Percentiles rank a stretch among this genome's conserved stretches.
These are phyloP conservation scores for Aphis gossypii DNA, from an alignment of 1,140 invertebrate genomes.

Conservation along the genomic window DNA sequence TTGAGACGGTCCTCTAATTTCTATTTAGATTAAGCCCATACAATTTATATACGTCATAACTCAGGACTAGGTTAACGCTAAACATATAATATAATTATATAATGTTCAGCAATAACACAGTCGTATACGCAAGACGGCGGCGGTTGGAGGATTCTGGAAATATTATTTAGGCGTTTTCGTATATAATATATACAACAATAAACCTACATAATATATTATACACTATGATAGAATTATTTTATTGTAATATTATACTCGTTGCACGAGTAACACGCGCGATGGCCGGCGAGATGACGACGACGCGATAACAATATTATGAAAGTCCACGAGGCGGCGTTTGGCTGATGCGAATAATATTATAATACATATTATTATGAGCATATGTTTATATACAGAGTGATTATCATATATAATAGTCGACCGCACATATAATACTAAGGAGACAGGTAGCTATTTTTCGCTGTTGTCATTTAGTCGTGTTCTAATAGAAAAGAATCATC, in stretches of 20 bases:
- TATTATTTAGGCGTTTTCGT: background rate
- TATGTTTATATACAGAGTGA: background rate
- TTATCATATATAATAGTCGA: background rate
- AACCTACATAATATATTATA: background rate
- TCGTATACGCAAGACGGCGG: background rate
- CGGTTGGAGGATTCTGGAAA: background rate
- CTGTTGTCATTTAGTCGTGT: background rate
- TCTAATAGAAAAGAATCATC: background rate
- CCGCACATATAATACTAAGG: too few species aligned
- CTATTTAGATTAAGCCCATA: background rate
- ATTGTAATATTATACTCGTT: background rate
- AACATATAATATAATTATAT: background rate
- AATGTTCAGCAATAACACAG: background rate
- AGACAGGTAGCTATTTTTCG: too few species aligned
- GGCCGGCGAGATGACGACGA: background rate
- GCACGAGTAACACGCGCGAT: background rate
- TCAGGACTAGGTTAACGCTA: background rate
- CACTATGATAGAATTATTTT: background rate
- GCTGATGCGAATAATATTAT: background rate
- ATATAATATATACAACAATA: background rate
- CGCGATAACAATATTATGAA: conserved; percentile 5
- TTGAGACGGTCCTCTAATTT: background rate
- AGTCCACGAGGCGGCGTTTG: background rate
- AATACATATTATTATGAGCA: background rate
- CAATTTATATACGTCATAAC: background rate